Conservation (phyloP, 2,797 vertebrate species). For the Danio tinwini region DNA sequence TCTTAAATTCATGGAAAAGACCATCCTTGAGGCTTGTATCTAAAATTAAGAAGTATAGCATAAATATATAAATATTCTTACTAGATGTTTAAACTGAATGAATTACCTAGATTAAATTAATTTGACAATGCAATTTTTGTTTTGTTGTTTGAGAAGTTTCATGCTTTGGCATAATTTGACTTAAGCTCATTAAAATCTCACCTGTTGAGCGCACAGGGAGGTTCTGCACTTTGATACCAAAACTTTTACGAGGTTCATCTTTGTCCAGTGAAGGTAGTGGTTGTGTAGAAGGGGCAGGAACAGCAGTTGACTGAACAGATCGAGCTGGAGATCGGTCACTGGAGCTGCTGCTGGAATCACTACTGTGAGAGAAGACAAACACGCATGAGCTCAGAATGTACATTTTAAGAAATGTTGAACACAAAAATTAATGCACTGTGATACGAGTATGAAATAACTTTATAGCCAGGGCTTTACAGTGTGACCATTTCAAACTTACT, state of each 20-base stretch:
- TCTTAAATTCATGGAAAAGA: slow-evolving; percentile 99
- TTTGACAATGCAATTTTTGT: not conserved
- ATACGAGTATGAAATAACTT: no score
- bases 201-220: slow-evolving; percentile 99
- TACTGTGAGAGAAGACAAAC: slow-evolving; percentile 70
- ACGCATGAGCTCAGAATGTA: not conserved
- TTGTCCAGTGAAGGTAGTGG: slow-evolving; percentile 91
- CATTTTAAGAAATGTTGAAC: not conserved
- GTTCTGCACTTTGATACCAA: slow-evolving; percentile 99
- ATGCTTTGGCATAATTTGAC: not conserved
- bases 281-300: slow-evolving; percentile 92
- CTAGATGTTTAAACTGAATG: not conserved
- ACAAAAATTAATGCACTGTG: not conserved
- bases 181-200: slow-evolving; percentile 64
- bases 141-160: not conserved
- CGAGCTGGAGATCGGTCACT: slow-evolving; percentile 96
- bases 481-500: no score
- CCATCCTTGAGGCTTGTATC: slow-evolving; percentile 99
- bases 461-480: no score
- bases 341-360: slow-evolving; percentile 96
- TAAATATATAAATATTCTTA: slow-evolving; percentile 1
- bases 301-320: slow-evolving; percentile 94
- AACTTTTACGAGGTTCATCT: slow-evolving; percentile 98
- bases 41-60: slow-evolving; percentile 65
- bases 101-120: not conserved